A percentile compares a stretch with the other conserved stretches of the same genome.
Conservation (phyloP, 2,888 invertebrate species). For the Patella pellucida region DNA sequence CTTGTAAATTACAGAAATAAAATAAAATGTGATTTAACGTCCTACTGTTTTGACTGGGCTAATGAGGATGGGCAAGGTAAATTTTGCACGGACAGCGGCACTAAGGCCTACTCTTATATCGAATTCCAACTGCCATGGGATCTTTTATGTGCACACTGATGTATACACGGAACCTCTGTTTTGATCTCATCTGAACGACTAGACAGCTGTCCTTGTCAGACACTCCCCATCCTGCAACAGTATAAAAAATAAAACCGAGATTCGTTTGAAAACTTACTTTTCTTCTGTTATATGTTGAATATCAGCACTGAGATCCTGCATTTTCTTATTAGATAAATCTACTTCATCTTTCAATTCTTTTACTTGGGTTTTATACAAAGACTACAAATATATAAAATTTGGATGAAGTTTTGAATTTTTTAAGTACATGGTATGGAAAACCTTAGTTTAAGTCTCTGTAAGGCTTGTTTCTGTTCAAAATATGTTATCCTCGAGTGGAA, state of each 20-base stretch:
- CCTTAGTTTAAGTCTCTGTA: not conserved
- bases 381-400: constrained; percentile 70
- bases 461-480: not conserved
- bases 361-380: constrained; percentile 93
- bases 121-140: no score
- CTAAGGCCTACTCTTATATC: no score
- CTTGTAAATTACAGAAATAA: not conserved
- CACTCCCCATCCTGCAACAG: constrained; percentile 13
- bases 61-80: no score
- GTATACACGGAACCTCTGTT: no score
- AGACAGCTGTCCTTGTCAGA: not conserved
- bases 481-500: not conserved
- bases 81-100: no score
- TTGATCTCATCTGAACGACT: no score
- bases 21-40: no score
- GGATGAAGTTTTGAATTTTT: not conserved
- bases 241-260: not conserved
- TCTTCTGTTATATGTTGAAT: constrained; percentile 91
- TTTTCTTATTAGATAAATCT: constrained; percentile 80
- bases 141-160: no score
- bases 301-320: constrained; percentile 69
- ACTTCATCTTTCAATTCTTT: constrained; percentile 91
- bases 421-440: not conserved
- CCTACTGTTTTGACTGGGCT: no score
- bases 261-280: constrained; percentile 72